Conservation (phyloP, 30 jellyfish, hydroid and myxozoan genomes). For the Pseudorhiza aurosa region DNA sequence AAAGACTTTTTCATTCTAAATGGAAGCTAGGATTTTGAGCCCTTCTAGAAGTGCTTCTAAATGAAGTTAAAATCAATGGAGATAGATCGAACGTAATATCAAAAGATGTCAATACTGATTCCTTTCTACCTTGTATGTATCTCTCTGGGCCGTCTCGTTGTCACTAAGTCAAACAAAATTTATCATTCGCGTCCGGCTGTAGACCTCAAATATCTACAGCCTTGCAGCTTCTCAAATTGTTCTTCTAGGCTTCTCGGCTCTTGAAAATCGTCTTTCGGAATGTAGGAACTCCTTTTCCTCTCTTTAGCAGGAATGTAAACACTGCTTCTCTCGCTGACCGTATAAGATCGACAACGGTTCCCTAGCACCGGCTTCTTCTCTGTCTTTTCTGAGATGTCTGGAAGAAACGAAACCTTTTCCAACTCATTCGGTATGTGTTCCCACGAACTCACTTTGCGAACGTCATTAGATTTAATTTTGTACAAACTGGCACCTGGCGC, state of each 20-base stretch:
- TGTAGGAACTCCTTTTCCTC: not conserved
- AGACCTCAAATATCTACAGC: conserved; percentile 32
- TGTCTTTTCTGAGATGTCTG: not conserved
- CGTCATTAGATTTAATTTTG: not conserved
- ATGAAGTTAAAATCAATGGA: too few species aligned
- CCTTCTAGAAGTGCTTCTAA: too few species aligned
- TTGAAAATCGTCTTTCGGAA: not conserved
- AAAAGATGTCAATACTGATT: too few species aligned
- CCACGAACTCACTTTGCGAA: not conserved
- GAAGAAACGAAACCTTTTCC: not conserved
- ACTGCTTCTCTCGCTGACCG: conserved; percentile 2
- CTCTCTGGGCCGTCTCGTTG: not conserved
- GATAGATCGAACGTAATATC: too few species aligned
- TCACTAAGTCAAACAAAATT: too few species aligned
- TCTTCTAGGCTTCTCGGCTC: not conserved
- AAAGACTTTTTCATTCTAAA: too few species aligned
- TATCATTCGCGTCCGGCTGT: not conserved
- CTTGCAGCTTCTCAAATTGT: conserved; percentile 32
- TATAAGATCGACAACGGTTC: conserved; percentile 18
- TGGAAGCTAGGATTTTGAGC: too few species aligned
- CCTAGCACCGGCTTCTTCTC: not conserved
- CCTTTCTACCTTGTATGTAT: not conserved
- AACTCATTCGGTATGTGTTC: conserved; percentile 1
- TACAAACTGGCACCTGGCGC: not conserved
- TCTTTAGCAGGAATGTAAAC: not conserved